Evolutionary conservation across 2,113 vertebrate species (phyloP).

Genomic region (Notarius quadriscutis): DNA sequence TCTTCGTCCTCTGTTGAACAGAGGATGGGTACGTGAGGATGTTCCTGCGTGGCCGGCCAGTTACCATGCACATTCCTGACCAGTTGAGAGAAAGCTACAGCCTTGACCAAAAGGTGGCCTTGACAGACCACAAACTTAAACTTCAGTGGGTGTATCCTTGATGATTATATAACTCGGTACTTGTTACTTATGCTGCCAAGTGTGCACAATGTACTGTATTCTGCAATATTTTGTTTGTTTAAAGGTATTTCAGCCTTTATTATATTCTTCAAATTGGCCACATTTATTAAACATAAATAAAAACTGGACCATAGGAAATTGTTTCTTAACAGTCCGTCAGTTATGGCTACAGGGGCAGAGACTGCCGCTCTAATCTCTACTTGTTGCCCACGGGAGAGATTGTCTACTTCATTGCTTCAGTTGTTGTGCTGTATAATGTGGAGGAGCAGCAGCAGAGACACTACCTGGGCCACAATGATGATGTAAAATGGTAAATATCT

Average conservation of each 20-base stretch:
- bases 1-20: conserved; percentile 53
- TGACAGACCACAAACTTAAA: conserved; percentile 79
- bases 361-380: conserved; percentile 87
- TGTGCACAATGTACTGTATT: background rate
- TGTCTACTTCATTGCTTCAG: conserved; percentile 87
- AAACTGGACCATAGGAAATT: background rate
- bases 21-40: conserved; percentile 89
- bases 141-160: conserved; percentile 95
- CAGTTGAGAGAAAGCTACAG: conserved; percentile 76
- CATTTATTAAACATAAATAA: background rate
- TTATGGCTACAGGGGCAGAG: conserved; percentile 87
- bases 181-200: background rate
- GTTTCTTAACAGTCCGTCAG: conserved; percentile 64
- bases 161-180: background rate
- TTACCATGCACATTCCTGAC: conserved; percentile 84
- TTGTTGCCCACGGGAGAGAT: conserved; percentile 90
- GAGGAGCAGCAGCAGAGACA: conserved; percentile 88
- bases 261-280: background rate
- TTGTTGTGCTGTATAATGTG: conserved; percentile 86
- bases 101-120: conserved; percentile 77
- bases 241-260: background rate
- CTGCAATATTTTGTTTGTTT: background rate
- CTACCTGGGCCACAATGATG: conserved; percentile 89
- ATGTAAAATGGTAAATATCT: conserved; percentile 85
- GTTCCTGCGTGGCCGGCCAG: conserved; percentile 86